These are phyloP conservation scores for Ischnura elegans DNA, from an alignment of 2,888 invertebrate genomes.

Conservation along the genomic window DNA sequence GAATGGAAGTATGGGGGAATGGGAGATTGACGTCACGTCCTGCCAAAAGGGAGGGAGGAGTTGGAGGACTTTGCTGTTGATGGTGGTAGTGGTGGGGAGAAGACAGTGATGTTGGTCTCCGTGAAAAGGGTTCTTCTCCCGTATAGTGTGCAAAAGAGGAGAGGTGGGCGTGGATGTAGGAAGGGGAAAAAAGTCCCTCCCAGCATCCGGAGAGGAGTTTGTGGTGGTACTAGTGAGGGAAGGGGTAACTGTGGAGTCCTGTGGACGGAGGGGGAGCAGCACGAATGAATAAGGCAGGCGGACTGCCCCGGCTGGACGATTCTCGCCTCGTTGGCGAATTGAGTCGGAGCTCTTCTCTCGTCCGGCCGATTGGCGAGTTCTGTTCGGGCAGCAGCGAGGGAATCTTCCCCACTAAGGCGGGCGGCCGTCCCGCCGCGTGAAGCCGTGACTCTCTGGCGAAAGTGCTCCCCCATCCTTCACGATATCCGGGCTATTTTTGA, in stretches of 20 bases:
- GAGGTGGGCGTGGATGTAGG: not conserved
- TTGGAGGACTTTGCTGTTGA: not conserved
- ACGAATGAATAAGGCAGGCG: not conserved
- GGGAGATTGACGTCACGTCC: conserved; percentile 61
- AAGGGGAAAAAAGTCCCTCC: not conserved
- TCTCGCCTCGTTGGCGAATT: conserved; percentile 17
- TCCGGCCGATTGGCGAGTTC: conserved; percentile 17
- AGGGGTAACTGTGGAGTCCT: not conserved
- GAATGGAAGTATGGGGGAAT: not conserved
- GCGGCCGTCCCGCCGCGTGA: not conserved
- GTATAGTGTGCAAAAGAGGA: not conserved
- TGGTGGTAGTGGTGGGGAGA: not conserved
- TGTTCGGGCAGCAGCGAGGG: not conserved
- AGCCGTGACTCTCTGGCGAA: not conserved
- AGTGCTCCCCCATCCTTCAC: not conserved
- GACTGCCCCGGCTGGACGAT: conserved; percentile 16
- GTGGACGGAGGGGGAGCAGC: not conserved
- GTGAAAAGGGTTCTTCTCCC: conserved; percentile 7
- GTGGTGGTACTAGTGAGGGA: not conserved
- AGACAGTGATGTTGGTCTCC: too few relatives aligned
- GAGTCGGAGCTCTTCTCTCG: not conserved
- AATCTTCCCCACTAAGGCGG: not conserved
- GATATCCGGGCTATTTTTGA: not conserved
- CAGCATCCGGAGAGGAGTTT: conserved; percentile 18
- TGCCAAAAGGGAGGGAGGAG: conserved; percentile 28